Evolutionary conservation across 2,797 vertebrate genomes (phyloP).

Genomic region (Peromyscus aztecus): DNA sequence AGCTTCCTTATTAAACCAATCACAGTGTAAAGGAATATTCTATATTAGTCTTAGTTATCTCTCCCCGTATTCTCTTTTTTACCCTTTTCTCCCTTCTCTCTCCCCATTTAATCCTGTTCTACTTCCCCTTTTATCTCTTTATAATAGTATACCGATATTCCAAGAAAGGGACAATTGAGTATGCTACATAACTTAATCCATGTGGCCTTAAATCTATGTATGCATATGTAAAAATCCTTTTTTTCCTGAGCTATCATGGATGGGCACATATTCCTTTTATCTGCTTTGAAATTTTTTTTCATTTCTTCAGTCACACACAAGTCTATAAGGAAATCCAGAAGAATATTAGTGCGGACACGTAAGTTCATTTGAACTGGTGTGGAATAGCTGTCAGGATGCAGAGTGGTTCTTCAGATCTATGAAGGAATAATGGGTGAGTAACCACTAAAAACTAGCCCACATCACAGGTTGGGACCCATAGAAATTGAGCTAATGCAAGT

Average conservation of each 20-base stretch:
- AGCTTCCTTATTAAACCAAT: no score
- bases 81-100: no score
- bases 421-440: slow-evolving; percentile 34
- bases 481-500: slow-evolving; percentile 55
- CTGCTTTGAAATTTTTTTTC: slow-evolving; percentile 49
- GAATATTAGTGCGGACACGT: neutral
- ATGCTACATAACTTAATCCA: neutral
- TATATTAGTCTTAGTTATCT: no score
- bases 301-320: neutral
- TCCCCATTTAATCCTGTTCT: neutral
- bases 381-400: neutral
- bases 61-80: neutral
- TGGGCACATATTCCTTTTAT: neutral
- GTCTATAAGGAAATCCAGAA: slow-evolving; percentile 32
- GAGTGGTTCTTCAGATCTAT: slow-evolving; percentile 55
- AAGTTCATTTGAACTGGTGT: neutral
- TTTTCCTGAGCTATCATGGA: neutral
- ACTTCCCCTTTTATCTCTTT: neutral
- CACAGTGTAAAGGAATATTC: no score
- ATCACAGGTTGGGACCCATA: neutral
- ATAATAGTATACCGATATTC: neutral
- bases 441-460: neutral
- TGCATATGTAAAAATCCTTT: neutral
- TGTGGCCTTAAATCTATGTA: neutral
- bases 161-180: neutral